phyloP scores from a whole-genome alignment of 2,888 invertebrate species.

The Oegoconia quadripuncta region DNA sequence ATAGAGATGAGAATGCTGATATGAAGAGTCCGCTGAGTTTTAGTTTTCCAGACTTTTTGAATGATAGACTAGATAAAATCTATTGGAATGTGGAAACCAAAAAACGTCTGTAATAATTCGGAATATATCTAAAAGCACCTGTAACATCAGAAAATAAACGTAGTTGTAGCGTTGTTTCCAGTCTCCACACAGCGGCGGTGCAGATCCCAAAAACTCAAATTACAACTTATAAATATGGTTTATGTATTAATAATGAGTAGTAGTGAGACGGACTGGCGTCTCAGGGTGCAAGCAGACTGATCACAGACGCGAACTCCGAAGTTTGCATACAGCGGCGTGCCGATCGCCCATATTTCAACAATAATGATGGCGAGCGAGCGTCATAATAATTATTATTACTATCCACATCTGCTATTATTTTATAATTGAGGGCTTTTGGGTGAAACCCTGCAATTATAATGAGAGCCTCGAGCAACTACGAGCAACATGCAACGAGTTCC shows the following conservation, averaged over 20 bases:
- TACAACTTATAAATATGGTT: too few relatives aligned
- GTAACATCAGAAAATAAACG: too few relatives aligned
- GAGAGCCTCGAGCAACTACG: slow-evolving; percentile 68
- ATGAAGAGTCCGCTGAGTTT: too few relatives aligned
- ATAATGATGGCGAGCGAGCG: slow-evolving; percentile 73
- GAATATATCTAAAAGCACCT: too few relatives aligned
- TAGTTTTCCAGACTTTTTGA: too few relatives aligned
- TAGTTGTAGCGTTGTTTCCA: too few relatives aligned
- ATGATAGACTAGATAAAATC: too few relatives aligned
- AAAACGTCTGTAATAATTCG: too few relatives aligned
- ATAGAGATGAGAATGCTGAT: too few relatives aligned
- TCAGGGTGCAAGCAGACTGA: slow-evolving; percentile 11
- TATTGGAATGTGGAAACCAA: too few relatives aligned
- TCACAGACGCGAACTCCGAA: slow-evolving; percentile 46
- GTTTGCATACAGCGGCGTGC: slow-evolving; percentile 61
- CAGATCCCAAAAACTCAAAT: too few relatives aligned
- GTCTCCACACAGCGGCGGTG: too few relatives aligned
- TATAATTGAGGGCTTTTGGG: slow-evolving; percentile 78
- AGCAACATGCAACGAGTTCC: slow-evolving; percentile 71
- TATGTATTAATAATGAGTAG: slow-evolving; percentile 1
- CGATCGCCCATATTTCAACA: slow-evolving; percentile 70
- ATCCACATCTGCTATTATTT: slow-evolving; percentile 79
- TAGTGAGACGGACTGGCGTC: slow-evolving; percentile 1
- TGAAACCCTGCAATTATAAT: slow-evolving; percentile 77
- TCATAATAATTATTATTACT: slow-evolving; percentile 80